Percentiles rank a stretch among this genome's conserved stretches.
These are phyloP conservation scores for Calycopis cecrops DNA, from an alignment of 1,140 invertebrate species.

Conservation along the genomic window DNA sequence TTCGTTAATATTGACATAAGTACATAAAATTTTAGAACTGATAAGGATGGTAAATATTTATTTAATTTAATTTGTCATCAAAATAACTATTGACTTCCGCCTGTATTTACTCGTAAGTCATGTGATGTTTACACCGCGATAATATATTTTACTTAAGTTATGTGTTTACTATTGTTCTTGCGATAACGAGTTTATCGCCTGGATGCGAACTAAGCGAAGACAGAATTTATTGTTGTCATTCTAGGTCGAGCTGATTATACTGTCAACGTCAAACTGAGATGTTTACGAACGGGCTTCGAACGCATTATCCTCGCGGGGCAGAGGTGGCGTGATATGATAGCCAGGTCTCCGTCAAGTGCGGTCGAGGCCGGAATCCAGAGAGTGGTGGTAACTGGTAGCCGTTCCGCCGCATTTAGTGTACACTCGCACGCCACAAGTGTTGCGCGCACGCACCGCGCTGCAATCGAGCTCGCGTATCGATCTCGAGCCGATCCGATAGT, in stretches of 20 bases:
- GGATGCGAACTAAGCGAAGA: slow-evolving; percentile 17
- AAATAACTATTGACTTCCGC: too few species aligned
- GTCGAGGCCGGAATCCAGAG: slow-evolving; percentile 57
- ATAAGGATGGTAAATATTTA: too few species aligned
- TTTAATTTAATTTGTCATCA: too few species aligned
- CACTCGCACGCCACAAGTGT: slow-evolving; percentile 61
- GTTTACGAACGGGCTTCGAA: background rate
- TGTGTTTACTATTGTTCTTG: slow-evolving; percentile 13
- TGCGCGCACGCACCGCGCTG: slow-evolving; percentile 59
- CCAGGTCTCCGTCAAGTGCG: slow-evolving; percentile 44
- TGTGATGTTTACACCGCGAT: too few species aligned
- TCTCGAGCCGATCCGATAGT: slow-evolving; percentile 41
- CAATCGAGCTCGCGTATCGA: slow-evolving; percentile 39
- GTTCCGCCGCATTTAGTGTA: slow-evolving; percentile 55
- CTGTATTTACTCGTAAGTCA: too few species aligned
- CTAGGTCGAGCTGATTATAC: slow-evolving; percentile 36
- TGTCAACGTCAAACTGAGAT: slow-evolving; percentile 21
- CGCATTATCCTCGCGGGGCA: slow-evolving; percentile 53
- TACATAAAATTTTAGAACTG: too few species aligned
- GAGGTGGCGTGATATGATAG: slow-evolving; percentile 60
- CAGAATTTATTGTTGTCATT: slow-evolving; percentile 31
- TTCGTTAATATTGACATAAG: too few species aligned
- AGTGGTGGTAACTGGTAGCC: slow-evolving; percentile 46
- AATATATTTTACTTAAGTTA: background rate
- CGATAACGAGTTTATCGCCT: slow-evolving; percentile 17